Evolutionary conservation across 2,888 invertebrate genomes (phyloP).

Genomic region (Chouioia cunea): DNA sequence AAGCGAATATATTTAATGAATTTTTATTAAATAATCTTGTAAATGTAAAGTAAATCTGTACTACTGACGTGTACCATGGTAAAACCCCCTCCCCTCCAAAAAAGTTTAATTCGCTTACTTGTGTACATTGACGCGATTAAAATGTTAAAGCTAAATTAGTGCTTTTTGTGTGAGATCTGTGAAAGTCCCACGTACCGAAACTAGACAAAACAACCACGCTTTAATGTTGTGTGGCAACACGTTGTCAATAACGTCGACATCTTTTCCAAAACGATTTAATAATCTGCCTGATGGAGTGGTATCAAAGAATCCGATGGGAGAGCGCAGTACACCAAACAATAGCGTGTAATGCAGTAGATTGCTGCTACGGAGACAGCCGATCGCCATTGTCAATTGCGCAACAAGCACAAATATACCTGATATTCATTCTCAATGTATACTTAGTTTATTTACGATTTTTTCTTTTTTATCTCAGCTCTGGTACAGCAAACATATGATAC

Average conservation of each 20-base stretch:
- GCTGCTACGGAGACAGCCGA: conserved; percentile 65
- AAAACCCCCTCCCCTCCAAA: too few species aligned
- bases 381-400: conserved; percentile 61
- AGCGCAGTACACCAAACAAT: conserved; percentile 76
- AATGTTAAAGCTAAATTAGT: conserved; percentile 33
- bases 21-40: conserved; percentile 5
- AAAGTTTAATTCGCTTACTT: conserved; percentile 5
- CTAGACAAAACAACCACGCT: conserved; percentile 72
- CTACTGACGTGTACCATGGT: conserved; percentile 38
- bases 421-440: conserved; percentile 55
- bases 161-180: conserved; percentile 45
- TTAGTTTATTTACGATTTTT: conserved; percentile 29
- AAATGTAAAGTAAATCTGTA: conserved; percentile 14
- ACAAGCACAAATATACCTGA: conserved; percentile 64
- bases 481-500: conserved; percentile 36
- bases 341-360: conserved; percentile 75
- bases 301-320: conserved; percentile 82
- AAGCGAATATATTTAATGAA: conserved; percentile 1
- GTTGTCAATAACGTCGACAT: conserved; percentile 80
- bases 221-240: conserved; percentile 79
- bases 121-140: conserved; percentile 14
- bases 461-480: conserved; percentile 3
- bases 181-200: conserved; percentile 64
- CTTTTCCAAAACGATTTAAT: conserved; percentile 84
- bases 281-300: conserved; percentile 84